Base-by-base conservation (phyloP, 2,797 vertebrate species). In the Staurois parvus region DNA sequence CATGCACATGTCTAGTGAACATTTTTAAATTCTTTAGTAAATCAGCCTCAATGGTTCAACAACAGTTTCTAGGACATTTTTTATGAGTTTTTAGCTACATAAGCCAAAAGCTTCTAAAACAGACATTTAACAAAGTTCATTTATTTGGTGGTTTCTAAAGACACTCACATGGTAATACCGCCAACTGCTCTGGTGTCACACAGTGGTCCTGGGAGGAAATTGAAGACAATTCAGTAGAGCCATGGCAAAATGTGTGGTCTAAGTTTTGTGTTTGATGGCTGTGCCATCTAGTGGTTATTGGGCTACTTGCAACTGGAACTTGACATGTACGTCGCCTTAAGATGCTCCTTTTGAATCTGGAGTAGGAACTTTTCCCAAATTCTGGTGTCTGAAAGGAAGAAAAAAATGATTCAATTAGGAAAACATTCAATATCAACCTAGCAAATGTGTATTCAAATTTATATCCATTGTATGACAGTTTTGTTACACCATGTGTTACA, bases 231-330 rank as follows among this genome's bases (percentile, higher is more conserved):
- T 15, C 2, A 0, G 6, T 0, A 1, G 92, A 76, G 29, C 0
- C 0, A 0, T 68, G 75, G 4, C 0, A 1, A 29, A 40, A 45
- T 12, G 5, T 64, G 2, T 0, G 0, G 0, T 56, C 66, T 5
- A 30, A 2, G 5, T 19, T 79, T 89, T 84, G 84, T 0, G 37
- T 68, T 42, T 37, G 87, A 69, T 3, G 85, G 84, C 88, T 90
- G 88, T 79, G 94, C 93, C 95, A 29, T 84, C 93, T 86, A 42
- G 94, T 74, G 95, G 92, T 48, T 21, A 94, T 0, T 0, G 94
- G 94, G 70, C 94, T 94, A 83, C 94, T 96, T 0, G 90, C 92
- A 83, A 88, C 82, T 0, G 89, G 91, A 5, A 45, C 52, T 0
- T 89, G 75, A 0, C 64, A 56, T 0, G 77, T 67, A 85, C 87